Evolutionary conservation across 1,140 invertebrate genomes (phyloP), one percentile per base, ranked within the genome.

Genomic region (Eupristina koningsbergeri): DNA sequence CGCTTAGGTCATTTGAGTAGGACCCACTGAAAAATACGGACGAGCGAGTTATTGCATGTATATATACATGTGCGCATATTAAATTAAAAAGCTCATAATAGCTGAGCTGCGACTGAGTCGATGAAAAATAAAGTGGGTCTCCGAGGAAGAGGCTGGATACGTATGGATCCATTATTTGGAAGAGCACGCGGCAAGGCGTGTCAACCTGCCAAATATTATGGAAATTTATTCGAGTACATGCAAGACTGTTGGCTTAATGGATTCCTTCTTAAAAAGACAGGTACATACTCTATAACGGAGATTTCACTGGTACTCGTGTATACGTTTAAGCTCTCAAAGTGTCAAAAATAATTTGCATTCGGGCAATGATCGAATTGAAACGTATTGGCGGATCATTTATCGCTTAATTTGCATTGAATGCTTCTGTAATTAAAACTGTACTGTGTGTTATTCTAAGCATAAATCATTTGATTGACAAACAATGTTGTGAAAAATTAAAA

Each of bases 201-300:
- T 89, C 89, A 90, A 90, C 89, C 88, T 90, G 89, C 89, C 88
- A 88, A 90, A 90, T 88, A 90, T 90, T 89, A 90, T 90, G 89
- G 88, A 89, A 90, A 90, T 89, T 89, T 90, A 90, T 89, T 90
- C 89, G 86, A 86, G 86, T 88, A 85, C 80, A 86, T 79, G 84
- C 47, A 79, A 80, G 69, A 58, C 9, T 53, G 63, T 80, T 69
- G 41, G 53, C 75, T 85, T 90, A 90, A 90, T 90, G 89, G 88
- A 90, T 90, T 90, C 87, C 84, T 85, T 50, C 63, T 34, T 29
- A 61, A 71, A 29, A 15, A 50, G 53, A 31, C 80, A 64, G 71
- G 71, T 61, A 81, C 39, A 26, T 34, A 31, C 26, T 22, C 73
- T 29, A 19, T 81, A 64, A 76, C 80, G 71, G 71, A 34, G 58